Evolutionary conservation across 2,888 invertebrate species (phyloP), one percentile per base, ranked within the genome.

Genomic region (Idaea dimidiata): DNA sequence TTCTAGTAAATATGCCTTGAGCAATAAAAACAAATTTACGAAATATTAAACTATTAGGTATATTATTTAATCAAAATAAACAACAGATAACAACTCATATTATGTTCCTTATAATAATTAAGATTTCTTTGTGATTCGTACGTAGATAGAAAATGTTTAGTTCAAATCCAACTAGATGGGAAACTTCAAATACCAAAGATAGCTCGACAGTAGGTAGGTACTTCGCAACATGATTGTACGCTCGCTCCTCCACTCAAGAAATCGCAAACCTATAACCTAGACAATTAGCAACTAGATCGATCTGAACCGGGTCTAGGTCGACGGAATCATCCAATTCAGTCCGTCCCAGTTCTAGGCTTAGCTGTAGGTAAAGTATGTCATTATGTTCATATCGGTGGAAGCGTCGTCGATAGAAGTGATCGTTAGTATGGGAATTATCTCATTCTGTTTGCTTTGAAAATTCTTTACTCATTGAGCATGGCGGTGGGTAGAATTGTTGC

Each of bases 241-340:
- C 14, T 14, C 43, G 10, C 55, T 55, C 18, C 18, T 56, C 18
- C 17, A 17, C 17, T 56, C 56, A 18, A 55, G 32, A 55, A 60
- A 60, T 56, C 59, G 31, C 17, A 54, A 24, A 63, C 58, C 58
- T 58, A 60, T 60, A 60, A 58, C 58, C 18, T 33, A 55, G 43
- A 58, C 58, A 58, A 58, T 62, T 59, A 57, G 61, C 57, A 10
- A 43, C 7, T 10, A 53, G 57, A 67, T 66, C 64, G 64, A 66
- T 67, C 61, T 62, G 65, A 67, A 65, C 24, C 62, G 43, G 62
- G 66, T 59, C 66, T 67, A 67, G 66, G 69, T 67, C 66, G 55
- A 59, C 68, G 68, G 66, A 68, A 64, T 67, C 33, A 65, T 58
- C 59, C 68, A 69, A 71, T 71, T 69, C 62, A 69, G 64, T 63